Conservation (phyloP, 2,888 invertebrate species). For the Rhaphigaster nebulosa region DNA sequence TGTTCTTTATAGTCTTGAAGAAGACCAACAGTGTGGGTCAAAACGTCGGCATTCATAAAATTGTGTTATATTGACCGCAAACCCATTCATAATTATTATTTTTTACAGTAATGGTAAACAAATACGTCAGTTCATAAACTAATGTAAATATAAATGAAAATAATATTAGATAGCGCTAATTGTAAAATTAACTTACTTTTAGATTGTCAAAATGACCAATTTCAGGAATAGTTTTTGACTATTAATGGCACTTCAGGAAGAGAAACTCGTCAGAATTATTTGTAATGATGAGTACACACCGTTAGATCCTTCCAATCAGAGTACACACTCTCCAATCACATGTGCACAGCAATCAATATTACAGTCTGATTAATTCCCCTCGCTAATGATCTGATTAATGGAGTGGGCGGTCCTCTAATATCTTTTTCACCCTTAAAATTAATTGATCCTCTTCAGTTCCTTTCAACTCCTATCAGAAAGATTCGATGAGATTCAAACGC, state of each 20-base stretch:
- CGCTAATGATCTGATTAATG: conserved; percentile 38
- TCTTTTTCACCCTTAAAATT: conserved; percentile 44
- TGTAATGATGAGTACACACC: background rate
- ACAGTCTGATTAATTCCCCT: background rate
- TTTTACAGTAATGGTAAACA: no score
- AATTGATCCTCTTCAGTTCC: conserved; percentile 9
- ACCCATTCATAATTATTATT: no score
- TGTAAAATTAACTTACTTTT: no score
- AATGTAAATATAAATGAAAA: no score
- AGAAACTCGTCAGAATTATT: background rate
- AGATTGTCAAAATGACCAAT: no score
- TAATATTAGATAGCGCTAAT: no score
- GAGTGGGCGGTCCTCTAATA: background rate
- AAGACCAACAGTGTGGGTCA: no score
- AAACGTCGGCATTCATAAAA: no score
- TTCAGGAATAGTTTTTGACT: background rate
- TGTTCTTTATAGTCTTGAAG: no score
- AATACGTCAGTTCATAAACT: no score
- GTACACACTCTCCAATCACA: background rate
- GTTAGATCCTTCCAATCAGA: background rate
- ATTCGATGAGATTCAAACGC: background rate
- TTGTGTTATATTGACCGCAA: no score
- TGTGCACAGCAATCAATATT: conserved; percentile 16
- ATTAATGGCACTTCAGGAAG: background rate
- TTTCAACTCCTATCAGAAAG: background rate